Base-by-base conservation (phyloP, 2,113 vertebrate species). In the Elephantulus edwardii region DNA sequence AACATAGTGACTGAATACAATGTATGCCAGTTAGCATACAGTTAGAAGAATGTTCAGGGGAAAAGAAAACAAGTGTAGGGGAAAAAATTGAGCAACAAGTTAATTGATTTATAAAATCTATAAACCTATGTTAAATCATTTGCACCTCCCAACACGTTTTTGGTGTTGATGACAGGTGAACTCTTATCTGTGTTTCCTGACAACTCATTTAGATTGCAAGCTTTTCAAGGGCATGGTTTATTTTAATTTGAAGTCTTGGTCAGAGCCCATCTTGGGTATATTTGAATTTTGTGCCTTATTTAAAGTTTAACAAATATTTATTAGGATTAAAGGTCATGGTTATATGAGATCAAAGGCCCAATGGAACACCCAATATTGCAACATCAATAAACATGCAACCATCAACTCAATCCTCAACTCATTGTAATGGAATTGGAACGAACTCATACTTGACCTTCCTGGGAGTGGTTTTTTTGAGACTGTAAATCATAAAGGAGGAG, bases 101-200 rank as follows among this genome's bases (percentile, higher is more conserved):
- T 58, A 91, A 91, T 56, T 71, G 81, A 26, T 44, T 89, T n/a
- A 48, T 35, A 71, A 92, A 92, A 78, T 76, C 79, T 56, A 52
- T 26, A 2, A n/a, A n/a, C n/a, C n/a, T n/a, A n/a, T n/a, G 14
- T 80, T 14, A 54, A 89, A 54, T 52, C 48, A 76, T 76, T n/a
- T 42, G n/a, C 79, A 58, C 89, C 30, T 94, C 74, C 35, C 20
- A 60, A 38, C 54, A 13, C 42, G 74, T 66, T 6, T 62, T 81
- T 74, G 79, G 28, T 19, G 13, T 78, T 3, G 17, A 60, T 71
- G 70, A 56, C 19, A 0, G 1, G 16, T 38, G 44, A 79, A 44
- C 26, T 76, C 48, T 12, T 60, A 16, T 74, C 78, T 24, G 5
- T 48, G 62, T 56, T 16, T 30, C 48, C 30, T 86, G 75, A 58